Evolutionary conservation across 2,888 invertebrate genomes (phyloP).

Genomic region (Dynastes hyllus): DNA sequence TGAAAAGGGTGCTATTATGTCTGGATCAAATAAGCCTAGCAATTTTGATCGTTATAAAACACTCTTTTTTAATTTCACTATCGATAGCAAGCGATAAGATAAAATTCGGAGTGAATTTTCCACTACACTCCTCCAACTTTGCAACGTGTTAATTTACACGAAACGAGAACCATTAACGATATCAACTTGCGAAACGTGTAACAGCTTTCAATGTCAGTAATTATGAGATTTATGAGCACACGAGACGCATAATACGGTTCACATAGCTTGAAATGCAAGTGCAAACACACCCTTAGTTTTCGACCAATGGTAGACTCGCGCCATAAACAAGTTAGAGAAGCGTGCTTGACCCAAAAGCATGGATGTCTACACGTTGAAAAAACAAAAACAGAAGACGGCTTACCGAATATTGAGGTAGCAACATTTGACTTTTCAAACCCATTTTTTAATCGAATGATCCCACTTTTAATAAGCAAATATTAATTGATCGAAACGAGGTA

Average conservation of each 20-base stretch:
- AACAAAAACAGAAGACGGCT: constrained; percentile 3
- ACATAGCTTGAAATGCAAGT: neutral
- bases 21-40: too few relatives aligned
- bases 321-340: neutral
- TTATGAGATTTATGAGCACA: neutral
- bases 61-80: too few relatives aligned
- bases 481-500: neutral
- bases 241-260: neutral
- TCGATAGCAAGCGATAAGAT: too few relatives aligned
- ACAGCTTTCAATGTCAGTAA: neutral
- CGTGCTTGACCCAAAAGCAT: constrained; percentile 20
- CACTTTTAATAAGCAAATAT: neutral
- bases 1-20: too few relatives aligned
- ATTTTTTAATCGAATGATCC: constrained; percentile 5
- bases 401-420: constrained; percentile 47
- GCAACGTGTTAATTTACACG: neutral
- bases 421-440: constrained; percentile 49
- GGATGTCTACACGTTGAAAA: neutral
- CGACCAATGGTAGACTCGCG: constrained; percentile 30
- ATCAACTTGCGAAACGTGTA: neutral
- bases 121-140: neutral
- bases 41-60: too few relatives aligned
- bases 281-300: constrained; percentile 39
- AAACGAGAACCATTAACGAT: neutral
- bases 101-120: too few relatives aligned